These are phyloP conservation scores for Melanocharis versteri DNA, from an alignment of 2,113 vertebrate genomes.

Conservation along the genomic window DNA sequence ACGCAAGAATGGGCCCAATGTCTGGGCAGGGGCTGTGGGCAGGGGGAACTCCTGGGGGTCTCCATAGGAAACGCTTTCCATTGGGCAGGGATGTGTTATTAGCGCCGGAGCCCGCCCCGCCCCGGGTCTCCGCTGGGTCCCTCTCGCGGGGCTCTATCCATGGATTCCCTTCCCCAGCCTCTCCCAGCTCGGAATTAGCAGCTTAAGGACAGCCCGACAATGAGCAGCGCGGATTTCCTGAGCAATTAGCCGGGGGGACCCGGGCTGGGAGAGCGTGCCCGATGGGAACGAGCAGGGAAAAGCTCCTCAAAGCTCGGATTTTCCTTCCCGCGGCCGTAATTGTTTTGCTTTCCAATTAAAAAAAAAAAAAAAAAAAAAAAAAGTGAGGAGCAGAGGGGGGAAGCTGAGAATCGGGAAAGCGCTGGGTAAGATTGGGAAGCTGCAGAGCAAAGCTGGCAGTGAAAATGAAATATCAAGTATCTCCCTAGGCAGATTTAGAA, in stretches of 20 bases:
- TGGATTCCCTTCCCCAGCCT: conserved; percentile 37
- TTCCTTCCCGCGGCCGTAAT: neutral
- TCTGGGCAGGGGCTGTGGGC: conserved; percentile 53
- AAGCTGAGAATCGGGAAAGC: neutral
- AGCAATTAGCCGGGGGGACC: conserved; percentile 11
- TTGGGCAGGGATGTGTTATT: conserved; percentile 62
- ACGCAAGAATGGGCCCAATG: conserved; percentile 60
- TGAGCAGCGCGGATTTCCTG: conserved; percentile 51
- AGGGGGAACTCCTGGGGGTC: conserved; percentile 66
- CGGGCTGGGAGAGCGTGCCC: neutral
- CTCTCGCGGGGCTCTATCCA: neutral
- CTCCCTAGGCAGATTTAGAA: neutral
- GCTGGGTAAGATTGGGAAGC: neutral
- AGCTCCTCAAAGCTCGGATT: neutral
- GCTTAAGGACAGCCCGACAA: conserved; percentile 36
- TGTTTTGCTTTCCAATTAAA: neutral
- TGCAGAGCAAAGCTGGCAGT: neutral
- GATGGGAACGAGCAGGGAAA: neutral
- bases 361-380: neutral
- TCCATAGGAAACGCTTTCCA: conserved; percentile 69
- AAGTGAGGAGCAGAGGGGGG: neutral
- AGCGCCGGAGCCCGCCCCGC: conserved; percentile 29
- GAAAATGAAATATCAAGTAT: neutral
- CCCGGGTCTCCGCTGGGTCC: neutral
- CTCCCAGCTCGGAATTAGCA: conserved; percentile 34